phyloP scores from a whole-genome alignment of 2,113 vertebrate species.

The Thalassoma bifasciatum region DNA sequence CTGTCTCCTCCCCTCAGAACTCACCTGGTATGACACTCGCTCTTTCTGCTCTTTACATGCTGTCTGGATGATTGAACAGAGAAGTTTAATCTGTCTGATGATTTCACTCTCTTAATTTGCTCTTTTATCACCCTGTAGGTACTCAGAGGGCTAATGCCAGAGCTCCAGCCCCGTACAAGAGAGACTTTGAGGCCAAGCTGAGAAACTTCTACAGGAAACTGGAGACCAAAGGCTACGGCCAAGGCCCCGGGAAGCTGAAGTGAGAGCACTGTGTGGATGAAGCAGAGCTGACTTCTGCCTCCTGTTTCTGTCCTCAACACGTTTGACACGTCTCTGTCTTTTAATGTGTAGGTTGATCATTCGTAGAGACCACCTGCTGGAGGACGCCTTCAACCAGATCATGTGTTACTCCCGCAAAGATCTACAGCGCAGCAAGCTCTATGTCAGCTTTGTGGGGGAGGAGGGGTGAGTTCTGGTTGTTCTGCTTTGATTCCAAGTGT shows the following conservation, averaged over 20 bases:
- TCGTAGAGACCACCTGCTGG: constrained; percentile 91
- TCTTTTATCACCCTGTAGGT: no score
- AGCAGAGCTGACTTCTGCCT: no score
- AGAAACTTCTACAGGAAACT: constrained; percentile 95
- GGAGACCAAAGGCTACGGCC: constrained; percentile 95
- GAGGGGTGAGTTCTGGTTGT: constrained; percentile 93
- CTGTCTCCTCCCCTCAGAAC: no score
- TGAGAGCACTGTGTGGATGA: constrained; percentile 68
- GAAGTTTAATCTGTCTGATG: no score
- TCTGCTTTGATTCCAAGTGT: no score
- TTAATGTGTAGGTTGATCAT: constrained; percentile 89
- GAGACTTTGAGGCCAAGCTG: constrained; percentile 95
- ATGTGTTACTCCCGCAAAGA: constrained; percentile 96
- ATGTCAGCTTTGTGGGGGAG: constrained; percentile 94
- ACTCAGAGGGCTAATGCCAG: constrained; percentile 94
- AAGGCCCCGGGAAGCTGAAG: constrained; percentile 95
- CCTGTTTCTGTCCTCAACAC: no score
- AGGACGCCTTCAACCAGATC: constrained; percentile 96
- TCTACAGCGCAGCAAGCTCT: constrained; percentile 93
- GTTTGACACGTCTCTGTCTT: background rate
- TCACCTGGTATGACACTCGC: no score
- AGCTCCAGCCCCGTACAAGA: constrained; percentile 92
- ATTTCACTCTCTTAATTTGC: no score
- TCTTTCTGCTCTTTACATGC: no score
- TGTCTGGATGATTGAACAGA: no score